Evolutionary conservation across 2,797 vertebrate species (phyloP).

Genomic region (Sternotherus odoratus): DNA sequence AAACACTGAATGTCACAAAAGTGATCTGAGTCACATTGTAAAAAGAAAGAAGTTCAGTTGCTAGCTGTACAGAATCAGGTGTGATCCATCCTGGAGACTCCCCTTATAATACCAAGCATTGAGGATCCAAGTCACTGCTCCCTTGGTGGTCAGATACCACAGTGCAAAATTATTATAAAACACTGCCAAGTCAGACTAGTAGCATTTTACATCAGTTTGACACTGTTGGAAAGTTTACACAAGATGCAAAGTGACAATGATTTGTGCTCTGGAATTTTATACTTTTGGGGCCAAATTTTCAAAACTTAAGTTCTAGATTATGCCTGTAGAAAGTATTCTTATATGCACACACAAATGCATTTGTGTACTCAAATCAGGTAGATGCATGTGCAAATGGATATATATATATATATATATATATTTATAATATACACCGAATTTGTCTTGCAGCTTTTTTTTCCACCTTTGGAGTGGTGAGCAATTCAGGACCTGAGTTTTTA

Average conservation of each 20-base stretch:
- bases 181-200: background rate
- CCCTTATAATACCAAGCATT: background rate
- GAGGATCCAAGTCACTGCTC: constrained; percentile 6
- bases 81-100: background rate
- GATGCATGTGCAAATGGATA: background rate
- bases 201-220: background rate
- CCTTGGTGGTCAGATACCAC: background rate
- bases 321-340: background rate
- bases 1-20: background rate
- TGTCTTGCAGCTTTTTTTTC: background rate
- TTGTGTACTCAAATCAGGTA: background rate
- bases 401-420: rapidly evolving
- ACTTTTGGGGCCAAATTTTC: rapidly evolving
- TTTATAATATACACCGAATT: background rate
- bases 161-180: constrained; percentile 14
- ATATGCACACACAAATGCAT: background rate
- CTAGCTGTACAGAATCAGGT: background rate
- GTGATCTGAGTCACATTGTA: background rate
- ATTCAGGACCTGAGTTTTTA: background rate
- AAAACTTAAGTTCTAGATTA: constrained; percentile 4
- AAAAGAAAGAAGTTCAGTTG: background rate
- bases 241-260: rapidly evolving
- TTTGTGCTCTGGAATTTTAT: background rate
- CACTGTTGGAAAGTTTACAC: background rate
- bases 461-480: background rate